phyloP scores from a whole-genome alignment of 1,140 invertebrate species.

The Dreissena rostriformis region DNA sequence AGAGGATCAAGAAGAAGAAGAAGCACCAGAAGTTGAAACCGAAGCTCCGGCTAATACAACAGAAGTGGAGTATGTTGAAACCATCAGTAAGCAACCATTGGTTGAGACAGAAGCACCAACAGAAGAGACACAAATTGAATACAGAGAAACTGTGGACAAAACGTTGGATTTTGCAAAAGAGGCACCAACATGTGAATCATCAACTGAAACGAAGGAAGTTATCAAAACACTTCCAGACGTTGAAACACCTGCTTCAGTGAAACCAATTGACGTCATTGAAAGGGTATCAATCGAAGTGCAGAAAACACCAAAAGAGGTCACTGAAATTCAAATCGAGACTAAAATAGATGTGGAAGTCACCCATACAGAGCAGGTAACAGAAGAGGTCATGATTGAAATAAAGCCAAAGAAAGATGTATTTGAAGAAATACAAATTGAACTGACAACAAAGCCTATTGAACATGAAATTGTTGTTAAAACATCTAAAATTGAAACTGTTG shows the following conservation, averaged over 20 bases:
- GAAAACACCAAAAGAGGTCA: no score
- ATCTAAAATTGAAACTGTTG: background rate
- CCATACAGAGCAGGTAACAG: conserved; percentile 11
- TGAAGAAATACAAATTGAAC: background rate
- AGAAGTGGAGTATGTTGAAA: conserved; percentile 55
- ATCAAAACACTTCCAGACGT: no score
- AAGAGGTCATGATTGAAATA: conserved; percentile 20
- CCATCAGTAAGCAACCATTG: conserved; percentile 23
- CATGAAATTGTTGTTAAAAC: background rate
- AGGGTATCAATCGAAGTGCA: no score
- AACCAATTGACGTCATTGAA: no score
- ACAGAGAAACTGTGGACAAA: conserved; percentile 48
- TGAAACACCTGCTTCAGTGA: no score
- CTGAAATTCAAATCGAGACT: background rate
- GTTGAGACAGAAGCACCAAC: conserved; percentile 39
- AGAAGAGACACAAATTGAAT: conserved; percentile 36
- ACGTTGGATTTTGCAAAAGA: no score
- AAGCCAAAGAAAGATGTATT: conserved; percentile 18
- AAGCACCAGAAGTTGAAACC: conserved; percentile 27
- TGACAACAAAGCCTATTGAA: conserved; percentile 1
- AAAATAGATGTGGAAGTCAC: conserved; percentile 4
- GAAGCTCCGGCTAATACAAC: conserved; percentile 17
- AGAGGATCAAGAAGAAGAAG: conserved; percentile 59
- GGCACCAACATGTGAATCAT: no score
- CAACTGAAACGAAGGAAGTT: no score